Evolutionary conservation across 1,140 invertebrate genomes (phyloP).

Genomic region (Muscidifurax raptorellus): DNA sequence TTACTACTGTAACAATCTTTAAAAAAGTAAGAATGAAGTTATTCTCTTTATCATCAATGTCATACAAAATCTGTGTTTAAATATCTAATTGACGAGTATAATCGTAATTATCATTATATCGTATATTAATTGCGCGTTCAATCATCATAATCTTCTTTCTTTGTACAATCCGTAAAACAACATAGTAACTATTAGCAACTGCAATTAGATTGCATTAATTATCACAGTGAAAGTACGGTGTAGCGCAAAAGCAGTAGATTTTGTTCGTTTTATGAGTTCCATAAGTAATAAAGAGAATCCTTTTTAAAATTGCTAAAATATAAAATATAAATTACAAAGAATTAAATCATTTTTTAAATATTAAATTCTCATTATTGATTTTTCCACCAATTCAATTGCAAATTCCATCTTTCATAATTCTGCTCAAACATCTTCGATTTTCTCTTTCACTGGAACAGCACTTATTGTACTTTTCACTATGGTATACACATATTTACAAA

Average conservation of each 20-base stretch:
- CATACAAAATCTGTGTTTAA: slow-evolving; percentile 41
- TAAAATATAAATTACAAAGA: not conserved
- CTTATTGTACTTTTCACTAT: slow-evolving; percentile 51
- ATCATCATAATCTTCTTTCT: slow-evolving; percentile 34
- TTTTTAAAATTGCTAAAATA: not conserved
- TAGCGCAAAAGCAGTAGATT: slow-evolving; percentile 38
- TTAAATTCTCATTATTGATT: not conserved
- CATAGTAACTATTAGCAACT: slow-evolving; percentile 46
- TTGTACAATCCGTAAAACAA: slow-evolving; percentile 43
- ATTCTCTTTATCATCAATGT: slow-evolving; percentile 19
- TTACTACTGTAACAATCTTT: slow-evolving; percentile 40
- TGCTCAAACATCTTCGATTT: slow-evolving; percentile 31
- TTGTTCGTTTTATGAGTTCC: slow-evolving; percentile 27
- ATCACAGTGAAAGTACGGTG: slow-evolving; percentile 56
- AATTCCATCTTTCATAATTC: slow-evolving; percentile 36
- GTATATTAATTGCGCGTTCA: slow-evolving; percentile 23
- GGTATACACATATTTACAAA: slow-evolving; percentile 51
- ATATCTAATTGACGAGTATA: slow-evolving; percentile 43
- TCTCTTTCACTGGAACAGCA: slow-evolving; percentile 48
- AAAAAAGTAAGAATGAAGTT: slow-evolving; percentile 41
- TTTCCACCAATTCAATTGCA: slow-evolving; percentile 14
- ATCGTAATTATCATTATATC: not conserved
- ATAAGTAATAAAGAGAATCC: slow-evolving; percentile 23
- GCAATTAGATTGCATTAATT: slow-evolving; percentile 55
- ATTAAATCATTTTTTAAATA: not conserved